A percentile compares a stretch with the other conserved stretches of the same genome.
These are phyloP conservation scores for Cercopithecus mona DNA, from an alignment of 2,113 vertebrate species.

Conservation along the genomic window DNA sequence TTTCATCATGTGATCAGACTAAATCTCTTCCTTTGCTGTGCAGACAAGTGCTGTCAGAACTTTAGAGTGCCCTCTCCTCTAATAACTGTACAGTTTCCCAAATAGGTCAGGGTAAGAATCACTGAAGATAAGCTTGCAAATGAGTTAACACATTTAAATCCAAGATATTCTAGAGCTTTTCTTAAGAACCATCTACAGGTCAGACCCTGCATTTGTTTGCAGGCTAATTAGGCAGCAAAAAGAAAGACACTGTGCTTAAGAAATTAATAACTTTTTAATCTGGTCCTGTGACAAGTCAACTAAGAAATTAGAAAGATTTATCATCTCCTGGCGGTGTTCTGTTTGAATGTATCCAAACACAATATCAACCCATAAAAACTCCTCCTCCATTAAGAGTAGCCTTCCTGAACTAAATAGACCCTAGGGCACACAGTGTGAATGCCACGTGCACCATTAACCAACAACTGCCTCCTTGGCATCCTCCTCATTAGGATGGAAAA, in stretches of 20 bases:
- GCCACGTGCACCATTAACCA: background rate
- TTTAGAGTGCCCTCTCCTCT: background rate
- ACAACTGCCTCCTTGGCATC: background rate
- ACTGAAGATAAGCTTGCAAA: background rate
- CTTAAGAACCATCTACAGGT: background rate
- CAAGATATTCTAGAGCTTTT: background rate
- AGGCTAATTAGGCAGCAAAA: conserved; percentile 45
- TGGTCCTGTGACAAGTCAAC: conserved; percentile 45
- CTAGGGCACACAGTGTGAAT: background rate
- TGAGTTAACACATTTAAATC: background rate
- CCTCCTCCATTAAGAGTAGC: background rate
- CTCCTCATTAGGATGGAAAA: background rate
- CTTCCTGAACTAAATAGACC: background rate
- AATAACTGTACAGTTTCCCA: background rate
- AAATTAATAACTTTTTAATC: conserved; percentile 66
- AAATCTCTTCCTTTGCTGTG: background rate
- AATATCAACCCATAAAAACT: background rate
- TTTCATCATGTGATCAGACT: background rate
- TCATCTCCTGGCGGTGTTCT: background rate
- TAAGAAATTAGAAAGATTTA: conserved; percentile 60
- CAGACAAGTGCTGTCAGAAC: background rate
- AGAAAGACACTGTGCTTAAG: conserved; percentile 35
- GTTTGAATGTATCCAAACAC: conserved; percentile 17
- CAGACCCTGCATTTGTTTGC: conserved; percentile 15
- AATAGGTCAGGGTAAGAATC: background rate